Evolutionary conservation across 2,797 vertebrate genomes (phyloP), one percentile per base, ranked within the genome.

Genomic region (Chrysocyon brachyurus): DNA sequence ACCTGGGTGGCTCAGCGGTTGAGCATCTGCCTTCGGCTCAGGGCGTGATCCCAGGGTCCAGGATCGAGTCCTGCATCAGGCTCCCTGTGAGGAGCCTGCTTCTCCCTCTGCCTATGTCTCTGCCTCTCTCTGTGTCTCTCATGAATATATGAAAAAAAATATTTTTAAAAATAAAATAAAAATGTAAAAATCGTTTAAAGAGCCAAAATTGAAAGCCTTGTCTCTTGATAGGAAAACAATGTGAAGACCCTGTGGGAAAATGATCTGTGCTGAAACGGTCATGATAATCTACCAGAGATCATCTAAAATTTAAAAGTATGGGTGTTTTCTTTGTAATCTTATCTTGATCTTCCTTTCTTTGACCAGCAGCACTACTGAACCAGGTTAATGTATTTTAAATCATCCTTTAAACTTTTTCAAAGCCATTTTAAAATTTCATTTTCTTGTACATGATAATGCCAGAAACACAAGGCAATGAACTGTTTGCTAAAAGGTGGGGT

Each of bases 151-250:
- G 40, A 46, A 46, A 46, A 46, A 46, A 46, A 7, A 46, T 46
- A 1, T 46, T 46, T 46, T 33, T 85, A 7, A 75, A 93, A 96
- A 22, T 6, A 4, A 86, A 46, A 73, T 46, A 16, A 24, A 26
- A n/a, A 68, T 8, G 31, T 0, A 84, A 66, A 31, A 33, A 19
- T 21, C 94, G 49, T 56, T 61, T 91, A 85, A 57, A 90, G 1
- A 83, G 97, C 72, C 77, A 97, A 97, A 97, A 91, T 3, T 33
- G 73, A 96, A 28, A 73, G 68, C 26, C 36, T 84, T 63, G 19
- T 88, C 31, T 97, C 12, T 16, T 52, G 26, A 59, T 54, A 97
- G 4, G 22, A 87, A 72, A 90, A 93, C 2, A n/a, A 63, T 17
- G 78, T 15, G n/a, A 24, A 82, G 84, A 17, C 16, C 5, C 72